Base-by-base conservation (phyloP, 1,140 invertebrate genomes). In the Vanessa atalanta region DNA sequence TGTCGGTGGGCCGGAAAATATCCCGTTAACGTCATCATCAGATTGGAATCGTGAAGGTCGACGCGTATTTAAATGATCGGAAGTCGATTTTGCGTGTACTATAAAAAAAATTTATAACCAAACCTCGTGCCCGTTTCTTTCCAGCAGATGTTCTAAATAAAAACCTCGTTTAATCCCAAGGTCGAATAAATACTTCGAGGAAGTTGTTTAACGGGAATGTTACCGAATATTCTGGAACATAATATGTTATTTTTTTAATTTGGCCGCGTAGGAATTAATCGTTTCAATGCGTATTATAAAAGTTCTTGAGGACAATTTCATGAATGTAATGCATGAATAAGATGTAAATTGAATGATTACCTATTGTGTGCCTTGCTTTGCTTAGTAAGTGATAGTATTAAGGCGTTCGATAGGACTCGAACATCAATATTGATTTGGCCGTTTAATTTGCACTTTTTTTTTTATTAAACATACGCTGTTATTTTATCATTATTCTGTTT, bases 111-210 rank as follows among this genome's bases (percentile, higher is more conserved):
- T 75, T 75, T 73, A 76, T 72, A 65, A 50, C 65, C n/a, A 16
- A 70, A 73, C 75, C 75, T 76, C 66, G 75, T 55, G 60, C 75
- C 60, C 75, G 51, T 76, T 76, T 76, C 50, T 67, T 20, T 48
- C 47, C 47, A 65, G 53, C 70, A 72, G 70, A 72, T 72, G 70
- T 72, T 51, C 61, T 65, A 72, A 70, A 61, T 61, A 65, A 72
- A 72, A 64, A 26, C 23, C 4, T 31, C 9, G 23, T 68, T 43
- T 55, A 68, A 31, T 9, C 23, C 47, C 70, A 72, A 72, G 70
- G 70, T 72, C 47, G 70, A 26, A 9, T 53, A 16, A 53, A 53
- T 16, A 53, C 15, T 47, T 16, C 43, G 53, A 31, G 37, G 53
- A 70, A 60, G 23, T 11, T 20, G 7, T 53, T 43, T 5, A 51